Conservation (phyloP, 2,888 invertebrate genomes). For the Ptychoptera albimana region DNA sequence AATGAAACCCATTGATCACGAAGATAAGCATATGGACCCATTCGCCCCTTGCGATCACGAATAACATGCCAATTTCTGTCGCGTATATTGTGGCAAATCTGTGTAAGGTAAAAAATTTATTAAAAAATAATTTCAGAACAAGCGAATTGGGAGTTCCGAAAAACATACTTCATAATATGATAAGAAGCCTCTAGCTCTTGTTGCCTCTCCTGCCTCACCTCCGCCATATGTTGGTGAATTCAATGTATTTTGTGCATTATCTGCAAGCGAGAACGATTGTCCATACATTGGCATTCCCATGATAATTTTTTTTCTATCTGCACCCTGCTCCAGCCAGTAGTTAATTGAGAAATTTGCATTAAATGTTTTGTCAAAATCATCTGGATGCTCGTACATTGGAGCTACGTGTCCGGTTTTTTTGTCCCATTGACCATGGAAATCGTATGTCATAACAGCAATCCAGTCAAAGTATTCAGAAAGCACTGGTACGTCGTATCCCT, state of each 20-base stretch:
- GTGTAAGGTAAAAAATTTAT: conserved; percentile 30
- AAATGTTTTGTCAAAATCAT: conserved; percentile 56
- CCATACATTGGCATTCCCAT: conserved; percentile 84
- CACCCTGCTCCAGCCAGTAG: conserved; percentile 74
- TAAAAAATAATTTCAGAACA: conserved; percentile 7
- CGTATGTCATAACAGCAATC: conserved; percentile 85
- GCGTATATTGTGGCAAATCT: conserved; percentile 61
- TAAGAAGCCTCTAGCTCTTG: conserved; percentile 72
- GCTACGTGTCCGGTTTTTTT: conserved; percentile 80
- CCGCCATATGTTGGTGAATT: conserved; percentile 71
- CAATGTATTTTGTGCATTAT: conserved; percentile 43
- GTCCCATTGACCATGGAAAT: conserved; percentile 86
- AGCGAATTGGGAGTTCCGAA: background rate
- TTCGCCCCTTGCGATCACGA: conserved; percentile 60
- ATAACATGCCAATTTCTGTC: conserved; percentile 62
- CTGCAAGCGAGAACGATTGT: conserved; percentile 69
- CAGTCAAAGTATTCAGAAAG: conserved; percentile 68
- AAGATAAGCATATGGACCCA: conserved; percentile 74
- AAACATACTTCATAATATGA: conserved; percentile 57
- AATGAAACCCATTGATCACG: conserved; percentile 89
- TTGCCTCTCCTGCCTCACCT: conserved; percentile 77
- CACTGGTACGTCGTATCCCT: conserved; percentile 65
- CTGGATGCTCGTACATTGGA: conserved; percentile 65
- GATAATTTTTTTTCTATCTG: conserved; percentile 58
- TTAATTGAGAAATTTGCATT: conserved; percentile 77